Base-by-base conservation (phyloP, 2,888 invertebrate species). In the Protodeltote pygarga region DNA sequence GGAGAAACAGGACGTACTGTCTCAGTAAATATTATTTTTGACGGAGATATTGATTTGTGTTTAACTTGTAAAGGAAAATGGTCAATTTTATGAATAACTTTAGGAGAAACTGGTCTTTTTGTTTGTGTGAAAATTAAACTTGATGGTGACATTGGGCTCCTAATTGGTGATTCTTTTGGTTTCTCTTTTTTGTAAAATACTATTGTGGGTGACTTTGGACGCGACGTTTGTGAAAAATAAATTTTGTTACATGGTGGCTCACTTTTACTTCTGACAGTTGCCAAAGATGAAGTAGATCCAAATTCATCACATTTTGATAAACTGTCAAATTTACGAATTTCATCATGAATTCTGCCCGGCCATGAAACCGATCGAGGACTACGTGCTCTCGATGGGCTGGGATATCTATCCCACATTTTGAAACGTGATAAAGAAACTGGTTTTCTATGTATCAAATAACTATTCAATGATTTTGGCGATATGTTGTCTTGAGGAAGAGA, bases 361-460 rank as follows among this genome's bases (percentile, higher is more conserved):
- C 94, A 94, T 14, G 93, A 93, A 24, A 93, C 85, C 0, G 93
- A 93, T 57, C 93, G 92, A 0, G 95, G 94, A 68, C 94, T 94
- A 9, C 92, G 89, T 15, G 92, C 87, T 59, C 91, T 73, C 6
- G 73, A 80, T 46, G 87, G 93, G 75, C 89, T 94, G 46, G 76
- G 83, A 73, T 77, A 79, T 52, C 91, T 92, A 68, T 96, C 96
- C 88, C 94, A 93, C 65, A 93, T 93, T 69, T 93, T 93, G 78
- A 96, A 96, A 67, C 95, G 94, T 1, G 96, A 96, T 61, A 95
- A 93, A 1, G 94, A 93, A 0, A 96, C 95, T 3, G 96, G 95
- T 71, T 94, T 94, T 55, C 95, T 94, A 65, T 95, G 93, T 27
- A 93, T 92, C 24, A 95, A 87, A 74, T 95, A 96, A 19, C 94